phyloP scores from a whole-genome alignment of 1,140 invertebrate species.

The Anadara kagoshimensis region DNA sequence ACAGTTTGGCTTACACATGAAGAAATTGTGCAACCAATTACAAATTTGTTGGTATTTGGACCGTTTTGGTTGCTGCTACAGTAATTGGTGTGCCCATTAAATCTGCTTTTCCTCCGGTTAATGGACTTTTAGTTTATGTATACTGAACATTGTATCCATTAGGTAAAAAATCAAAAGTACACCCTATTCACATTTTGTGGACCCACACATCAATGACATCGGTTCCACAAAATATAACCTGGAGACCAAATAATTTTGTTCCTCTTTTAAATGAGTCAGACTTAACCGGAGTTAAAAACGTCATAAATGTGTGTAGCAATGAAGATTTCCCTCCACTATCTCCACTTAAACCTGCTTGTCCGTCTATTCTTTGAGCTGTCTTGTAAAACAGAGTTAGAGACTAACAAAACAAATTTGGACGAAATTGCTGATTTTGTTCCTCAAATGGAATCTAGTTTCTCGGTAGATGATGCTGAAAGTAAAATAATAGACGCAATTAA shows the following conservation, averaged over 20 bases:
- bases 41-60: not conserved
- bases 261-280: no score
- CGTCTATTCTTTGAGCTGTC: no score
- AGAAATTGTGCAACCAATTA: not conserved
- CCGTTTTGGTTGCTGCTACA: not conserved
- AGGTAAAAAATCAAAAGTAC: not conserved
- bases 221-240: not conserved
- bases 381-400: no score
- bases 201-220: not conserved
- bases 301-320: no score
- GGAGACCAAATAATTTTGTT: slow-evolving; percentile 19
- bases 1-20: not conserved
- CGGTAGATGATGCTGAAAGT: no score
- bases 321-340: no score
- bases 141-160: not conserved
- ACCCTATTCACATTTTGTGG: not conserved
- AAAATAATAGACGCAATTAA: no score
- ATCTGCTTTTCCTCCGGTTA: not conserved
- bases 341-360: no score
- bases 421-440: no score
- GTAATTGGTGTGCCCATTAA: not conserved
- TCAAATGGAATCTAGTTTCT: not conserved
- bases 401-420: no score
- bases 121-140: not conserved
- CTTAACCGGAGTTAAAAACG: no score